These are phyloP conservation scores for Marronus borbonicus DNA, from an alignment of 2,888 invertebrate genomes.

Conservation along the genomic window DNA sequence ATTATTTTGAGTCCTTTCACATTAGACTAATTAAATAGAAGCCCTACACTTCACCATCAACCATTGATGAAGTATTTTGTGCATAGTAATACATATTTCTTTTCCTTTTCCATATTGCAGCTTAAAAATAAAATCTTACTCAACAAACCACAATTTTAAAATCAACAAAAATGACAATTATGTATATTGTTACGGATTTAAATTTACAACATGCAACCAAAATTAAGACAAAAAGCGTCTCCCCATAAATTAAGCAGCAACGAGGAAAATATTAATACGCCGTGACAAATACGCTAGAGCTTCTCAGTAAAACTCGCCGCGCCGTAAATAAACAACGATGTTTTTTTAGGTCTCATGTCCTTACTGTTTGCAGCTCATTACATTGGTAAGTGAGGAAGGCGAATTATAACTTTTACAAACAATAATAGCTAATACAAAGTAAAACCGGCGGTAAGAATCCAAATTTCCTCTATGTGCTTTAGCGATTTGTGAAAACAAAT, in stretches of 20 bases:
- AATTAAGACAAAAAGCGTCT: neutral
- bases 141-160: no score
- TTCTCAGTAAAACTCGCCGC: neutral
- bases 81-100: no score
- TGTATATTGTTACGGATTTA: neutral
- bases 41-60: no score
- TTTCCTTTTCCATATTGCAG: no score
- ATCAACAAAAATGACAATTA: neutral
- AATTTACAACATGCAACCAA: neutral
- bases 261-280: slow-evolving; percentile 1
- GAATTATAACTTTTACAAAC: neutral
- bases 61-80: no score
- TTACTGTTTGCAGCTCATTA: neutral
- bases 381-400: neutral
- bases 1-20: no score
- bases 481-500: slow-evolving; percentile 24
- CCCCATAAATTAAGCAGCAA: neutral
- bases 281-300: neutral
- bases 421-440: slow-evolving; percentile 5
- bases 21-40: no score
- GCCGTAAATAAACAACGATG: neutral
- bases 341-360: neutral
- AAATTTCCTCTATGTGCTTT: neutral
- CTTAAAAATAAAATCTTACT: no score
- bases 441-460: neutral